Evolutionary conservation across 2,888 invertebrate species (phyloP).

Genomic region (Hyposoter didymator): DNA sequence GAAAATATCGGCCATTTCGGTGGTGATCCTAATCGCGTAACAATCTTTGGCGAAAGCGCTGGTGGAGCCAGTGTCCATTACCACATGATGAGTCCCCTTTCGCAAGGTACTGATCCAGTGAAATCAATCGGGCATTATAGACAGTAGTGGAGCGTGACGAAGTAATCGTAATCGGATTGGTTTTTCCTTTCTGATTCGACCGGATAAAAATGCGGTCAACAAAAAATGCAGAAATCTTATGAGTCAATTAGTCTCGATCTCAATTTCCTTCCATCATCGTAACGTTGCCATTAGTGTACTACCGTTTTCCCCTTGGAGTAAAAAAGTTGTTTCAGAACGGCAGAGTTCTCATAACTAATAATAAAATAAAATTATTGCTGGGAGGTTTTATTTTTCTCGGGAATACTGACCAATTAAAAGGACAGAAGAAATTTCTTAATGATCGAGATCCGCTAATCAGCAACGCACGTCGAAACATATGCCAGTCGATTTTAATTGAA

Average conservation of each 20-base stretch:
- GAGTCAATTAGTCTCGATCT: not conserved
- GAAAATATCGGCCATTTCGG: conserved; percentile 87
- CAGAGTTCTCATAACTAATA: not conserved
- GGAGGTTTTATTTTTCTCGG: not conserved
- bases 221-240: not conserved
- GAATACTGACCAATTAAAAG: conserved; percentile 29
- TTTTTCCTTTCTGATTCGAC: not conserved
- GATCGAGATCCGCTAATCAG: conserved; percentile 40
- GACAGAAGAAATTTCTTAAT: conserved; percentile 23
- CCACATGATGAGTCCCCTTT: conserved; percentile 88
- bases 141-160: too few species aligned
- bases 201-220: not conserved
- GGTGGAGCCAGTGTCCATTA: conserved; percentile 89
- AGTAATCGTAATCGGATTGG: too few species aligned
- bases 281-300: not conserved
- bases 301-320: not conserved
- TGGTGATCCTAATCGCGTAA: conserved; percentile 88
- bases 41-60: conserved; percentile 90
- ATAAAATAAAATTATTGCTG: not conserved
- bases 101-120: conserved; percentile 83
- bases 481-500: conserved; percentile 35
- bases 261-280: not conserved
- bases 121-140: not conserved
- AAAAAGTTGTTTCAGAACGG: not conserved
- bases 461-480: not conserved